A percentile compares a stretch with the other conserved stretches of the same genome.
Conservation (phyloP, 2,888 invertebrate genomes). For the Ceraclea dissimilis region DNA sequence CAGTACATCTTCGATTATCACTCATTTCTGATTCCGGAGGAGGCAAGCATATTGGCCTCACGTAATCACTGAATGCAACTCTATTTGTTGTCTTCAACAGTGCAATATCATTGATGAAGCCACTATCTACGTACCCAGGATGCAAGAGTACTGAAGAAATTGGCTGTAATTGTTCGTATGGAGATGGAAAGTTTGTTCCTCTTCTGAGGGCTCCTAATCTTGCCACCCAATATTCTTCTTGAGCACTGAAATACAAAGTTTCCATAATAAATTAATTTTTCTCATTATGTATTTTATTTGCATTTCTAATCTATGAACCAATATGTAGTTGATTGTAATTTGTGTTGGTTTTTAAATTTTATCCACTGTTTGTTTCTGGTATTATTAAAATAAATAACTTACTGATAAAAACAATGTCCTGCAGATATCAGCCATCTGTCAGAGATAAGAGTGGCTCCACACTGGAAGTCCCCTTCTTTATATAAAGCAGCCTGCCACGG, state of each 20-base stretch:
- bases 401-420: constrained; percentile 78
- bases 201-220: constrained; percentile 67
- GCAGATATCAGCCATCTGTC: constrained; percentile 70
- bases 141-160: constrained; percentile 61
- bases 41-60: constrained; percentile 60
- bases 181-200: constrained; percentile 65
- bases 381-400: no score
- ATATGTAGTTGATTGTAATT: no score
- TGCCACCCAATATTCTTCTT: constrained; percentile 72
- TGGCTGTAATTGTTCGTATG: constrained; percentile 63
- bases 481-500: constrained; percentile 84
- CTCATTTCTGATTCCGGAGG: constrained; percentile 49
- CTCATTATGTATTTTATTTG: no score
- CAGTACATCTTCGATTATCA: constrained; percentile 64
- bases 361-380: no score
- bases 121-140: constrained; percentile 66
- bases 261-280: no score
- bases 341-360: no score
- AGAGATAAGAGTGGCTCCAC: constrained; percentile 67
- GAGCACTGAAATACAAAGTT: constrained; percentile 54
- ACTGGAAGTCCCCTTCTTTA: constrained; percentile 78
- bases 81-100: constrained; percentile 55
- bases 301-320: no score
- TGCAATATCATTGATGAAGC: constrained; percentile 74
- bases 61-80: constrained; percentile 53